phyloP scores from a whole-genome alignment of 2,888 invertebrate species.

The Dolomedes plantarius region DNA sequence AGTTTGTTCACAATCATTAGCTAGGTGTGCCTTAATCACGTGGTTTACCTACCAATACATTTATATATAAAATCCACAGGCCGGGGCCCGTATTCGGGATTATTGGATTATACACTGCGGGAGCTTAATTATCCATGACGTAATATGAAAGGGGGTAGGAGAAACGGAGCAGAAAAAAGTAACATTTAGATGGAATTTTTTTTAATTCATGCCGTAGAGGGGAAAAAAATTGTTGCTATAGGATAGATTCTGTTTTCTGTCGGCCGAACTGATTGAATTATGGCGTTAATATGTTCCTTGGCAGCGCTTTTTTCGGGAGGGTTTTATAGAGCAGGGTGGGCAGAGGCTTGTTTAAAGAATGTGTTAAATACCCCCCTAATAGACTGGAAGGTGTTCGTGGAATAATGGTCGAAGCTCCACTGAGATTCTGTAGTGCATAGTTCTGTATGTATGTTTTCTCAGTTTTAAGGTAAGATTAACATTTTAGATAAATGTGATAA shows the following conservation, averaged over 20 bases:
- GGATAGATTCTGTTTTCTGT: conserved; percentile 55
- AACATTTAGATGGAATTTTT: conserved; percentile 49
- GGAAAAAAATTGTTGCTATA: conserved; percentile 36
- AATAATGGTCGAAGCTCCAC: not conserved
- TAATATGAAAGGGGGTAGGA: conserved; percentile 39
- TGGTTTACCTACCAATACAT: conserved; percentile 21
- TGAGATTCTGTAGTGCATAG: no score
- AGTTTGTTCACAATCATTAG: conserved; percentile 56
- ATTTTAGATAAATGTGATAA: no score
- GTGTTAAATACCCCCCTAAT: conserved; percentile 31
- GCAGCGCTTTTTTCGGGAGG: not conserved
- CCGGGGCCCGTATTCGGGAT: conserved; percentile 14
- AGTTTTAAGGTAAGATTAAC: no score
- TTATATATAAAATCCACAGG: conserved; percentile 41
- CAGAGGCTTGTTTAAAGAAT: conserved; percentile 27
- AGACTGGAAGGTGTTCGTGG: not conserved
- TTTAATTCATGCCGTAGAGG: conserved; percentile 16
- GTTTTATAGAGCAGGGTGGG: not conserved
- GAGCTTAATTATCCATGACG: conserved; percentile 69
- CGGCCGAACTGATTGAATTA: conserved; percentile 66
- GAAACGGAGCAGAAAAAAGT: conserved; percentile 24
- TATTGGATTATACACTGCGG: conserved; percentile 65
- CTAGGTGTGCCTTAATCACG: conserved; percentile 58
- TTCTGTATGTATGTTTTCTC: no score
- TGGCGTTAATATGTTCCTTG: conserved; percentile 53